Evolutionary conservation across 2,797 vertebrate genomes (phyloP).

Genomic region (Hafferia zeledoni): DNA sequence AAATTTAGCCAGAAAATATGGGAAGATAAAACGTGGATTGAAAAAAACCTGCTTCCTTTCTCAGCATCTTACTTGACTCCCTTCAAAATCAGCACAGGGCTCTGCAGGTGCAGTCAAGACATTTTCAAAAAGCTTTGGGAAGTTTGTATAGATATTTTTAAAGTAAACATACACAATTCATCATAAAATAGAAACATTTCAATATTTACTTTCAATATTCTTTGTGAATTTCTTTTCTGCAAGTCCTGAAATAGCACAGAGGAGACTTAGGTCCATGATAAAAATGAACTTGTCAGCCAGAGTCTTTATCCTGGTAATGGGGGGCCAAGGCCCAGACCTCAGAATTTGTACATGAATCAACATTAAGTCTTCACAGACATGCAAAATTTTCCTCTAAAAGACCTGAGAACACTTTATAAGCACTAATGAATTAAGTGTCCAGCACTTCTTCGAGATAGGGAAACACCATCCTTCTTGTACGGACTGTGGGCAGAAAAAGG

Average conservation of each 20-base stretch:
- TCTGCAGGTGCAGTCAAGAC: neutral
- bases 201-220: neutral
- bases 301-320: neutral
- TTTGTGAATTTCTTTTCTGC: neutral
- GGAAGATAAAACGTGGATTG: neutral
- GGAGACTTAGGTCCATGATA: neutral
- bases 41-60: neutral
- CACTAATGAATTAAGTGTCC: conserved; percentile 49
- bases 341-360: conserved; percentile 39
- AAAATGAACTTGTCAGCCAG: neutral
- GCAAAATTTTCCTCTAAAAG: neutral
- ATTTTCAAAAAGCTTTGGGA: neutral
- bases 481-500: conserved; percentile 38
- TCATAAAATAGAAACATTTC: neutral
- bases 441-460: neutral
- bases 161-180: neutral
- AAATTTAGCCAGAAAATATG: neutral
- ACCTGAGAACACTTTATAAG: conserved; percentile 29
- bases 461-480: conserved; percentile 12
- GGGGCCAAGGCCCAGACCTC: neutral
- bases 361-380: neutral
- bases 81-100: neutral
- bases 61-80: neutral
- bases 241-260: neutral
- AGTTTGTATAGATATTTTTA: neutral